Conservation (phyloP, 2,797 vertebrate species). For the Buphagus erythrorhynchus region DNA sequence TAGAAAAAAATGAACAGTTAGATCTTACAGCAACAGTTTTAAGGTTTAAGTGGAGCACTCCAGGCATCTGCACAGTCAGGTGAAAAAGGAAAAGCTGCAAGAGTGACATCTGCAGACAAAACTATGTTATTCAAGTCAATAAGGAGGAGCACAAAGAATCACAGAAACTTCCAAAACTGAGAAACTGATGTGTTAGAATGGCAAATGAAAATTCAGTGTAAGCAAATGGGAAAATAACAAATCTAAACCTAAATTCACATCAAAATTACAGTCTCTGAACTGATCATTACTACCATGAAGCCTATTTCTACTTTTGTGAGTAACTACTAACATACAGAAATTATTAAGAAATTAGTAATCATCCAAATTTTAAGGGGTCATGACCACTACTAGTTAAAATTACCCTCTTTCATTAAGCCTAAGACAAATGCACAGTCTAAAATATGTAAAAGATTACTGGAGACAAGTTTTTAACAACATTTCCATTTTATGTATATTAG, state of each 20-base stretch:
- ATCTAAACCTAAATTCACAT: neutral
- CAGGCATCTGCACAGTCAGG: neutral
- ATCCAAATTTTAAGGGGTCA: neutral
- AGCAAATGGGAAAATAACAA: neutral
- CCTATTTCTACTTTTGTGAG: neutral
- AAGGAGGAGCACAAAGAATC: neutral
- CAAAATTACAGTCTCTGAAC: neutral
- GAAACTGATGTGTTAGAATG: neutral
- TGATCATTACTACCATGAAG: neutral
- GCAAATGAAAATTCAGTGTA: neutral
- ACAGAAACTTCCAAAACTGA: neutral
- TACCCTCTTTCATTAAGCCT: neutral
- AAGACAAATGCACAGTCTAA: neutral
- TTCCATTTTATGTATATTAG: neutral
- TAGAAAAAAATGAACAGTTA: neutral
- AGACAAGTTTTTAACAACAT: neutral
- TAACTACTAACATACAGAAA: neutral
- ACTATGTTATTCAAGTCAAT: neutral
- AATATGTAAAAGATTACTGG: neutral
- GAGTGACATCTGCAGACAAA: neutral
- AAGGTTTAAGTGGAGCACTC: neutral
- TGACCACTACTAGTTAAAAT: neutral
- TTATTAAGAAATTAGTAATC: neutral
- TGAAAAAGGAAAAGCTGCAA: neutral
- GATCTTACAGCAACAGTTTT: neutral